Evolutionary conservation across 1,140 invertebrate genomes (phyloP), one percentile per base, ranked within the genome.

Genomic region (Trichomalopsis sarcophagae): DNA sequence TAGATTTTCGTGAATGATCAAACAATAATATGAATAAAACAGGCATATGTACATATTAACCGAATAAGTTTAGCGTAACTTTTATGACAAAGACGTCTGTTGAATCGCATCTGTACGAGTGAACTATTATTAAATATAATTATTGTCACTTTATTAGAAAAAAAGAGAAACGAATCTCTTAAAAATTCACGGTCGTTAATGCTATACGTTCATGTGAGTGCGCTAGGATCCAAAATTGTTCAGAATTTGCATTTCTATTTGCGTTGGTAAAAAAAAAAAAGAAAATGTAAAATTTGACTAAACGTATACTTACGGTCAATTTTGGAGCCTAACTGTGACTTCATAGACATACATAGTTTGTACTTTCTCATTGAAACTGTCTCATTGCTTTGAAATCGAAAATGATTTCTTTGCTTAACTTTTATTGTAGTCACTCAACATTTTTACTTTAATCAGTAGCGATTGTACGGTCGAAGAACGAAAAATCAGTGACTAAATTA

Each of bases 1-100:
- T 81, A 81, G 73, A 85, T 85, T 76, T 85, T 81, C 73, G 55
- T 80, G 47, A 85, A 85, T 82, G 80, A 85, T 85, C 79, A 85
- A 85, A 82, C 74, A 85, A 85, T 85, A 82, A 85, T 85, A 82
- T 68, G 55, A 81, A 77, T 82, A 55, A 81, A 82, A 33, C 71
- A 77, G 62, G 73, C 80, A 82, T 85, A 27, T 85, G 84, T 85
- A 85, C 62, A 85, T 85, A 85, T 78, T 82, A 82, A 85, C 75
- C 47, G n/a, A 40, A 21, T 85, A 85, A 85, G 80, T 82, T 85
- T 77, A 85, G 79, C 6, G 13, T 85, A 85, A 85, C 80, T 82
- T 82, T 82, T 81, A 85, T 78, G 79, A 85, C 55, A 85, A 68
- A 44, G 66, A 78, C 47, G 55, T 85, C 23, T 82, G 81, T 69